Evolutionary conservation across 2,888 invertebrate species (phyloP), one percentile per base, ranked within the genome.

Genomic region (Spilosoma lubricipeda): DNA sequence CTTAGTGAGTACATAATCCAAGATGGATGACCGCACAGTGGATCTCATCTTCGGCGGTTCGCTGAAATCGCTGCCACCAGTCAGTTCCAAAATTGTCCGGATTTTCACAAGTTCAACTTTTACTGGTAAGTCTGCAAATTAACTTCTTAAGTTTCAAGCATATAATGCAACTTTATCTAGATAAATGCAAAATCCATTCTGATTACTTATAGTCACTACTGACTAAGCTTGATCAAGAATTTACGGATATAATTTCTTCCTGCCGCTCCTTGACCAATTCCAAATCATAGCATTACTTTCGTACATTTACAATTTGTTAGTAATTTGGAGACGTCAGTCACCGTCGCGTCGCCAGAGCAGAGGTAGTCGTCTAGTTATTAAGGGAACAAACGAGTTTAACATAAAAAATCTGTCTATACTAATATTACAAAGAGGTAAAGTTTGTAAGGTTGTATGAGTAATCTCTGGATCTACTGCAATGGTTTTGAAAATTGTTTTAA

Each of bases 21-120:
- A 56, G 82, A 99, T 99, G 99, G 99, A 99, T 91, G 99, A 99
- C 93, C 96, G 98, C 78, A 98, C 98, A 0, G 97, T 99, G 52
- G 99, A 99, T 92, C 96, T 98, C 73, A 99, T 99, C 88, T 99
- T 99, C 94, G 97, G 97, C 45, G 99, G 99, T 36, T 98, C 98
- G 0, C 94, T 99, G 84, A 98, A 98, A 90, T 97, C 97, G 70
- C 95, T 99, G 84, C 99, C 99, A 0, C 98, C 99, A 0, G 99
- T 99, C 80, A 99, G 99, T 94, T 99, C 99, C 65, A 99, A 99
- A 96, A 99, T 99, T 89, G 99, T 99, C 42, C 97, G 99, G 84
- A 99, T 99, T 87, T 99, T 99, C 92, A 99, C 99, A 78, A 99
- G 99, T 89, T 99, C 99, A 0, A 99, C 99, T 0, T 99, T 99